phyloP scores from a whole-genome alignment of 2,797 vertebrate species.

The Melopsittacus undulatus region DNA sequence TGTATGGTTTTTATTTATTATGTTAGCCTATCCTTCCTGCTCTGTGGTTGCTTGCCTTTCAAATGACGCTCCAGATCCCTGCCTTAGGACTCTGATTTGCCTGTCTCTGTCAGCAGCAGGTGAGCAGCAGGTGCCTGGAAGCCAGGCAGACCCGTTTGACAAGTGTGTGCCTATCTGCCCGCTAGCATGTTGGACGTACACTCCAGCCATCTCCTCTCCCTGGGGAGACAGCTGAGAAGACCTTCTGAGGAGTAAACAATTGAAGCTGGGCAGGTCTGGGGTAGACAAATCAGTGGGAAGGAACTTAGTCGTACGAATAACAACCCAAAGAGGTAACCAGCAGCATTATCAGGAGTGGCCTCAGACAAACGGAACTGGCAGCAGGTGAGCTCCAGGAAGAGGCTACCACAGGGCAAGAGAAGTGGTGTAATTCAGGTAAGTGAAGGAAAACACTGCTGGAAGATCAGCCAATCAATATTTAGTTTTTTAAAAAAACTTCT shows the following conservation, averaged over 20 bases:
- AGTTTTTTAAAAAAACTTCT: background rate
- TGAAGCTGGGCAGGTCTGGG: background rate
- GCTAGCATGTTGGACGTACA: background rate
- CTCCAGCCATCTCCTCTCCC: background rate
- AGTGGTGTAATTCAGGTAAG: background rate
- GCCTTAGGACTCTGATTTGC: background rate
- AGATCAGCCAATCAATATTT: background rate
- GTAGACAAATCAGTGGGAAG: background rate
- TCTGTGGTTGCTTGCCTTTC: background rate
- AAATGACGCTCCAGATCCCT: background rate
- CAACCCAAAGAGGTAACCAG: background rate
- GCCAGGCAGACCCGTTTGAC: conserved; percentile 45
- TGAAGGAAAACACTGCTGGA: background rate
- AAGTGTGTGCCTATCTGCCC: background rate
- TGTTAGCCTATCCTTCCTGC: background rate
- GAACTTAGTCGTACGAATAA: background rate
- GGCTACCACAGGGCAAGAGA: background rate
- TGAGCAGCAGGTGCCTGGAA: background rate
- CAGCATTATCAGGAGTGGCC: background rate
- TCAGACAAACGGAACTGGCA: background rate
- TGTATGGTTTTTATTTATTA: background rate
- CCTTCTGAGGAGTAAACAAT: background rate
- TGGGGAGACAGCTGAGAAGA: background rate
- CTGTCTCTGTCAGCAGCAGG: background rate
- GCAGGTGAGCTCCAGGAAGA: background rate